These are phyloP conservation scores for Lepidurus arcticus DNA, from an alignment of 1,140 invertebrate genomes.

Conservation along the genomic window DNA sequence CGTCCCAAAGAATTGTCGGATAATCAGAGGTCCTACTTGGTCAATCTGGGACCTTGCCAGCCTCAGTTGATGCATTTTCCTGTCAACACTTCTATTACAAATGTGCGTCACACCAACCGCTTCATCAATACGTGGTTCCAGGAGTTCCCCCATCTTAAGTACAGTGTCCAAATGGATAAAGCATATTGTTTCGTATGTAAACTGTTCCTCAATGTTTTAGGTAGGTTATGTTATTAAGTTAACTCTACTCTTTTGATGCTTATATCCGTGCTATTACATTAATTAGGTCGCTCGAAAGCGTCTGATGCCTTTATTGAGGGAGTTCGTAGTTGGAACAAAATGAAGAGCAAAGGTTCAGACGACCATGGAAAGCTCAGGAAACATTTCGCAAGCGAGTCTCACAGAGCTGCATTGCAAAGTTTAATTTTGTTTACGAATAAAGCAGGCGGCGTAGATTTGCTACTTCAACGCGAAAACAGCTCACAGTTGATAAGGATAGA, in stretches of 20 bases:
- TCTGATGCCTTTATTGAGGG: conserved; percentile 3
- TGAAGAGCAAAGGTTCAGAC: conserved; percentile 22
- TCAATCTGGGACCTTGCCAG: conserved; percentile 23
- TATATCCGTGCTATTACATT: neutral
- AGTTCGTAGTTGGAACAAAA: conserved; percentile 6
- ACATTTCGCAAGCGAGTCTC: neutral
- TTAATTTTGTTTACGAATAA: conserved; percentile 3
- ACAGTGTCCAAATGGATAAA: conserved; percentile 9
- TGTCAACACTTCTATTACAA: neutral
- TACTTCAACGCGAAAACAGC: conserved; percentile 2
- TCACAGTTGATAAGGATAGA: neutral
- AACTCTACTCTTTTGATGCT: neutral
- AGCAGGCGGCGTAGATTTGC: neutral
- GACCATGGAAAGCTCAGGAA: conserved; percentile 19
- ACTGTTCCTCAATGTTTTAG: conserved; percentile 2
- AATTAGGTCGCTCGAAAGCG: conserved; percentile 11
- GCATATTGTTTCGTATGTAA: conserved; percentile 18
- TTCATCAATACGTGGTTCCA: conserved; percentile 6
- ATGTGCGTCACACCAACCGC: neutral
- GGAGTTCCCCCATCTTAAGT: conserved; percentile 20
- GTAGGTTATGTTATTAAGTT: neutral
- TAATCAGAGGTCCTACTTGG: conserved; percentile 10
- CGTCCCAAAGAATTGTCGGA: conserved; percentile 13
- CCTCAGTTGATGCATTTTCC: neutral
- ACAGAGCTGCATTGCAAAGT: conserved; percentile 11